Percentiles rank a stretch among this genome's conserved stretches.
phyloP scores from a whole-genome alignment of 1,140 invertebrate species.

The Hirudo medicinalis region DNA sequence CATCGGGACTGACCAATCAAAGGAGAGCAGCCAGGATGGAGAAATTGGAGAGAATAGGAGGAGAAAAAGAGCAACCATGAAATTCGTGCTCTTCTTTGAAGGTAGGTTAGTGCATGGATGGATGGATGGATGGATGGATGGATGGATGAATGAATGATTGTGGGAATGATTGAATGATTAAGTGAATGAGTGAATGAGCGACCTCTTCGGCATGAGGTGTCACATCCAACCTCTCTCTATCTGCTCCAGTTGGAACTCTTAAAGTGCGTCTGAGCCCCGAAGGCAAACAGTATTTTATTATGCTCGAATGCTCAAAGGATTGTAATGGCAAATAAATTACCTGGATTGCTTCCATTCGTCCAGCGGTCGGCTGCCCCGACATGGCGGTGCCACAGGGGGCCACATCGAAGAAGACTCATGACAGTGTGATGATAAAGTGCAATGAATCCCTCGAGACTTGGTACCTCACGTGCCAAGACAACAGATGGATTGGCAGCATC shows the following conservation, averaged over 20 bases:
- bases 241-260: no score
- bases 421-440: slow-evolving; percentile 17
- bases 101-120: not conserved
- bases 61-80: not conserved
- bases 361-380: slow-evolving; percentile 15
- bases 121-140: no score
- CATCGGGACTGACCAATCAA: not conserved
- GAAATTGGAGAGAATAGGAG: not conserved
- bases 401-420: not conserved
- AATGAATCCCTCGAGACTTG: slow-evolving; percentile 21
- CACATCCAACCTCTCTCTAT: no score
- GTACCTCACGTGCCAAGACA: slow-evolving; percentile 21
- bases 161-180: no score
- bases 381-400: not conserved
- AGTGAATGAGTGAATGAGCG: no score
- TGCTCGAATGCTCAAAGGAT: no score
- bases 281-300: no score
- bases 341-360: not conserved
- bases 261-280: no score
- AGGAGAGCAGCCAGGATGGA: slow-evolving; percentile 6
- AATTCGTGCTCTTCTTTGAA: not conserved
- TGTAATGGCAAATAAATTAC: no score
- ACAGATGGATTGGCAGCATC: slow-evolving; percentile 19
- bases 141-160: no score
- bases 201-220: no score